These are phyloP conservation scores for Ictalurus punctatus DNA, from an alignment of 2,113 vertebrate species.

Conservation along the genomic window DNA sequence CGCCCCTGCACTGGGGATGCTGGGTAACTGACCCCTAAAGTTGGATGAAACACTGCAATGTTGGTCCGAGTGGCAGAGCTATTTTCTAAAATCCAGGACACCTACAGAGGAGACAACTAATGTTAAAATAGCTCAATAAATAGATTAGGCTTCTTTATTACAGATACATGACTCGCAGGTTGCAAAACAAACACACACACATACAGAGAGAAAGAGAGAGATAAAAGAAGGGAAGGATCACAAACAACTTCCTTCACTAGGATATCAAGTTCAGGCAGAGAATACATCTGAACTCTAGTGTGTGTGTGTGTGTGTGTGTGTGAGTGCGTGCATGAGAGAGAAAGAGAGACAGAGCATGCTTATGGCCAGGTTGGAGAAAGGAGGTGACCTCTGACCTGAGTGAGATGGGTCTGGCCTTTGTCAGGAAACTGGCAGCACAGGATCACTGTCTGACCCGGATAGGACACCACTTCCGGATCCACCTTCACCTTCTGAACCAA, in stretches of 20 bases:
- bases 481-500: conserved; percentile 74
- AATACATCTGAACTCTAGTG: background rate
- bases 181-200: too few relatives aligned
- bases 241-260: background rate
- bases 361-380: background rate
- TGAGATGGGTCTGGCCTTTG: conserved; percentile 64
- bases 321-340: too few relatives aligned
- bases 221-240: background rate
- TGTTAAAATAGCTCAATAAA: background rate
- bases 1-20: conserved; percentile 60
- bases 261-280: background rate
- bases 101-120: conserved; percentile 60
- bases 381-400: conserved; percentile 55
- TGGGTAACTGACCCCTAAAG: conserved; percentile 72
- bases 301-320: conserved; percentile 1
- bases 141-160: background rate
- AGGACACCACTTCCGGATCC: conserved; percentile 72
- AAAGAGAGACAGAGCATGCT: background rate
- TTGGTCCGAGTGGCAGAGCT: conserved; percentile 60
- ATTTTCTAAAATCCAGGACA: conserved; percentile 79
- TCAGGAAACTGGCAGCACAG: conserved; percentile 76
- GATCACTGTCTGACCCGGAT: conserved; percentile 72
- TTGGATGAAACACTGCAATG: conserved; percentile 80
- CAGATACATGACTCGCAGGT: background rate
- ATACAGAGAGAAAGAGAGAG: background rate